Evolutionary conservation across 1,140 invertebrate species (phyloP).

Genomic region (Octopus sinensis): DNA sequence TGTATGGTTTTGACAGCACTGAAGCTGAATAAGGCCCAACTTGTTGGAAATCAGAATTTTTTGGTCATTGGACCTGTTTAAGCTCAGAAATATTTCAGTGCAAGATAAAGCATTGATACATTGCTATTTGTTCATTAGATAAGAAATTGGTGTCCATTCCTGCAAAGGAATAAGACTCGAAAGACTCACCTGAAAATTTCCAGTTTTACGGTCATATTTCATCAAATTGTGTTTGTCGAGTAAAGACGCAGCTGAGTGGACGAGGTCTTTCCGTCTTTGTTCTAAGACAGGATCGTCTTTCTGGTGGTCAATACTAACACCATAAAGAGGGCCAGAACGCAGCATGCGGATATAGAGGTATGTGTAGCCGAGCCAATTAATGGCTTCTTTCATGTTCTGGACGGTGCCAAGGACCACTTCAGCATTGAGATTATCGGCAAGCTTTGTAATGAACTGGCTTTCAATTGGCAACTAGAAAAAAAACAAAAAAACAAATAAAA

Average conservation of each 20-base stretch:
- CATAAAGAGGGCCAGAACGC: constrained; percentile 75
- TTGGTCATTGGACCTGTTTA: no score
- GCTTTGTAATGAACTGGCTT: constrained; percentile 64
- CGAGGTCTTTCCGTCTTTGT: constrained; percentile 84
- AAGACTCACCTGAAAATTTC: constrained; percentile 73
- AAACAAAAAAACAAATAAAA: not conserved
- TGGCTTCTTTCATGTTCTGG: constrained; percentile 91
- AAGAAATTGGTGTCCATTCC: no score
- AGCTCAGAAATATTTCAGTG: no score
- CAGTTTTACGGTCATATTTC: constrained; percentile 94
- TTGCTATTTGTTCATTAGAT: no score
- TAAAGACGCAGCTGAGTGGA: constrained; percentile 92
- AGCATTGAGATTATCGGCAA: constrained; percentile 96
- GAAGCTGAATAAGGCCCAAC: no score
- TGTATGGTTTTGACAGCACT: no score
- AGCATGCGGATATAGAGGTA: constrained; percentile 86
- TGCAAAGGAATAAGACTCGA: no score
- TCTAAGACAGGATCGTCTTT: constrained; percentile 76
- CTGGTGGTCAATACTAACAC: constrained; percentile 75
- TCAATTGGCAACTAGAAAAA: constrained; percentile 62
- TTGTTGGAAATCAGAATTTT: no score
- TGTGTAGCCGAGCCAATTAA: constrained; percentile 91
- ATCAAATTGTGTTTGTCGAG: constrained; percentile 88
- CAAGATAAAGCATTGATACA: no score
- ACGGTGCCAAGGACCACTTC: constrained; percentile 96